phyloP scores from a whole-genome alignment of 2,113 vertebrate species.

The Urocolius indicus region DNA sequence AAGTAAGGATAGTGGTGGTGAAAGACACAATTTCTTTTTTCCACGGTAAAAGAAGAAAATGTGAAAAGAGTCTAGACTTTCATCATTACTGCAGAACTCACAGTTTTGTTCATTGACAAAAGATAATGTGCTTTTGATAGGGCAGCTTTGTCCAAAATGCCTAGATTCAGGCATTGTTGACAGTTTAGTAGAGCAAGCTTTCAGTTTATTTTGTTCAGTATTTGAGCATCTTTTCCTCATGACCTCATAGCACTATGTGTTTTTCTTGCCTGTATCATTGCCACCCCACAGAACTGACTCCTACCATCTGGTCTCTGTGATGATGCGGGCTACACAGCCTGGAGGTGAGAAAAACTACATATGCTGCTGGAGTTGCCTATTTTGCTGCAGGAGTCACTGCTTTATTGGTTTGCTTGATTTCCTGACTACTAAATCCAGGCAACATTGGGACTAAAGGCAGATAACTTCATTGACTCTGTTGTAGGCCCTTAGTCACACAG shows the following conservation, averaged over 20 bases:
- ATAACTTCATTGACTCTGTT: background rate
- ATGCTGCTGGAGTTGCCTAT: constrained; percentile 24
- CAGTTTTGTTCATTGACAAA: background rate
- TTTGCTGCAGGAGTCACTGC: constrained; percentile 8
- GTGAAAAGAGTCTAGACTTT: background rate
- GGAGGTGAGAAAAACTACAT: constrained; percentile 38
- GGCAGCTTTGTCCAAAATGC: background rate
- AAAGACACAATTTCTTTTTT: background rate
- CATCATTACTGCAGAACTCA: background rate
- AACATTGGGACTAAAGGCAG: background rate
- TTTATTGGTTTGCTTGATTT: background rate
- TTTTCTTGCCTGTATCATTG: background rate
- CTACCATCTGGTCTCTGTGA: constrained; percentile 34
- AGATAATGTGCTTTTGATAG: background rate
- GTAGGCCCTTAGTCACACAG: background rate
- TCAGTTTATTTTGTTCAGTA: background rate
- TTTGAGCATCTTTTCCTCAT: background rate
- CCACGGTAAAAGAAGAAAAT: background rate
- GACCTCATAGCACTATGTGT: background rate
- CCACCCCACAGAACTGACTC: constrained; percentile 3
- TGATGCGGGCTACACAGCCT: background rate
- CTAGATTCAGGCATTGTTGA: background rate
- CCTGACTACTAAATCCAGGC: background rate
- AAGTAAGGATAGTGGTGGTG: background rate
- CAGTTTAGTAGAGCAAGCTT: background rate